These are phyloP conservation scores for Bujurquina vittata DNA, from an alignment of 2,113 vertebrate genomes.

Conservation along the genomic window DNA sequence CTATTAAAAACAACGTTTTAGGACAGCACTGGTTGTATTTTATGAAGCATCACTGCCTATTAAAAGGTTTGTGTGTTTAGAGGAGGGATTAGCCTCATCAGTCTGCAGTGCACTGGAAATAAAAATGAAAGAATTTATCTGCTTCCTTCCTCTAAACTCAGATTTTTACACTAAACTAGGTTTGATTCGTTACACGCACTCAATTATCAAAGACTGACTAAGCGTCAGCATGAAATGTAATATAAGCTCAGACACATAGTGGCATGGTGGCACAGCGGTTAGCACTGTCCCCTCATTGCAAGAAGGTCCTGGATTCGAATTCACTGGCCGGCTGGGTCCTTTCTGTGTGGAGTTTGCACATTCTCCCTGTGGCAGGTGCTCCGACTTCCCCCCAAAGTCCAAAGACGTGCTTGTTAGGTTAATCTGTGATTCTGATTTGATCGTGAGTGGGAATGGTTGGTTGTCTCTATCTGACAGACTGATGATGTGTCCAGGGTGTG, in stretches of 20 bases:
- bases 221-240: neutral
- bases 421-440: neutral
- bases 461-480: neutral
- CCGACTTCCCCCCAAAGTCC: neutral
- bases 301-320: neutral
- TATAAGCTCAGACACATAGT: neutral
- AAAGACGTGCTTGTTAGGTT: neutral
- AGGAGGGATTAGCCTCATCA: neutral
- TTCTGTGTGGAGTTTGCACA: neutral
- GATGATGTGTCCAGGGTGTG: neutral
- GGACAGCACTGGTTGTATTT: neutral
- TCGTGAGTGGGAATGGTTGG: neutral
- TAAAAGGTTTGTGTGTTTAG: neutral
- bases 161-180: neutral
- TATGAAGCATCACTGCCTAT: neutral
- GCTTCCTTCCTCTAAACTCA: neutral
- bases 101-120: neutral
- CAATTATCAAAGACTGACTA: neutral
- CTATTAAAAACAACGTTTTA: neutral
- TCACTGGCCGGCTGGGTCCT: accelerated
- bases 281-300: neutral
- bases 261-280: neutral
- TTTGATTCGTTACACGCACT: neutral
- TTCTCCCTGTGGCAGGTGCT: neutral
- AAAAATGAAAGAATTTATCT: neutral